Percentiles rank a stretch among this genome's conserved stretches.
phyloP scores from a whole-genome alignment of 2,888 invertebrate species.

The Standfussiana lucernea region DNA sequence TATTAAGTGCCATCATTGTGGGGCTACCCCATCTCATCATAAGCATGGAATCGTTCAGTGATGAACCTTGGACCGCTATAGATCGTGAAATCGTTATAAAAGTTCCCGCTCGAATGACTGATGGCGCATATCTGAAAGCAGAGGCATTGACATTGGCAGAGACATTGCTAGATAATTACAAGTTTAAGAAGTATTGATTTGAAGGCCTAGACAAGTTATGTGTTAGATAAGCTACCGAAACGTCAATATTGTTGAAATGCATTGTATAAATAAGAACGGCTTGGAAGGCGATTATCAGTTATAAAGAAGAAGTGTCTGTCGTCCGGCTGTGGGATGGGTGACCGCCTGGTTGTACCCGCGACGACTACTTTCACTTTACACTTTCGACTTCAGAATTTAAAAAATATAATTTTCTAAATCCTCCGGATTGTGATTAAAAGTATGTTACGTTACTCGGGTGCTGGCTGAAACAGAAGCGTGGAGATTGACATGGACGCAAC shows the following conservation, averaged over 20 bases:
- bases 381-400: background rate
- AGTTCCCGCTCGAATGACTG: background rate
- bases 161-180: background rate
- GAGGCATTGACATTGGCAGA: too few relatives aligned
- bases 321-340: background rate
- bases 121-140: background rate
- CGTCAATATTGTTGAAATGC: background rate
- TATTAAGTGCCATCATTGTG: conserved; percentile 16
- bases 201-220: background rate
- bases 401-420: background rate
- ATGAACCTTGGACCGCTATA: background rate
- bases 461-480: background rate
- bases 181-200: background rate
- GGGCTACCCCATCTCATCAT: conserved; percentile 13
- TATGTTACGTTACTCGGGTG: background rate
- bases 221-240: background rate
- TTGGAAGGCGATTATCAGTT: background rate
- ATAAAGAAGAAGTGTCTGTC: background rate
- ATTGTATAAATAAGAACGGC: background rate
- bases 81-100: too few relatives aligned
- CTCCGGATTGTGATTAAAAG: background rate
- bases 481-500: too few relatives aligned
- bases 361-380: too few relatives aligned
- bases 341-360: too few relatives aligned
- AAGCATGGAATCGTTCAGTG: background rate